Percentiles rank a stretch among this genome's conserved stretches.
Evolutionary conservation across 1,140 invertebrate genomes (phyloP).

Genomic region (Formica selysi): DNA sequence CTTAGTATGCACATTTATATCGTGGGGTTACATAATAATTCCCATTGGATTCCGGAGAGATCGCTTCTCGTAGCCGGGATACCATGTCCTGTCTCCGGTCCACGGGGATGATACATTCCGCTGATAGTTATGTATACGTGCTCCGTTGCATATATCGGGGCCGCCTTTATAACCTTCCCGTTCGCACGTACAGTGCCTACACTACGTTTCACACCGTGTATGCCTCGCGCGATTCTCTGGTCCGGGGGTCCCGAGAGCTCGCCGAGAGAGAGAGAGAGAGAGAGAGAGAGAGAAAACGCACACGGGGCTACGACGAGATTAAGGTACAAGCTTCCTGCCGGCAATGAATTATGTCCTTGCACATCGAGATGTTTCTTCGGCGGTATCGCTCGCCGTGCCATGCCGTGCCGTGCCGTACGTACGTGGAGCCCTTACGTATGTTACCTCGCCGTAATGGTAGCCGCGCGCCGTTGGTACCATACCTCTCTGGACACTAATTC

Average conservation of each 20-base stretch:
- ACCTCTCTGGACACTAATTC: conserved; percentile 76
- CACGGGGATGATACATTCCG: conserved; percentile 76
- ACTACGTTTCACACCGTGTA: conserved; percentile 68
- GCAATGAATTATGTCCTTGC: conserved; percentile 78
- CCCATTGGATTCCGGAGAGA: conserved; percentile 74
- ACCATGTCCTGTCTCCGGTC: conserved; percentile 73
- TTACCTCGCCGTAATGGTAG: conserved; percentile 73
- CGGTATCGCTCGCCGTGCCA: conserved; percentile 69
- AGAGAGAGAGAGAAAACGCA: neutral
- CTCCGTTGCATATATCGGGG: conserved; percentile 66
- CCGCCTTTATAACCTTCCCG: conserved; percentile 68
- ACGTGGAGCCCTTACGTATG: conserved; percentile 71
- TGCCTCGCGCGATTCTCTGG: conserved; percentile 33
- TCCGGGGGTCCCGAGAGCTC: neutral
- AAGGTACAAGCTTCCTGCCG: conserved; percentile 79
- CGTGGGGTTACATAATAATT: conserved; percentile 78
- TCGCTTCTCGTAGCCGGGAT: conserved; percentile 72
- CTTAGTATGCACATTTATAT: conserved; percentile 71
- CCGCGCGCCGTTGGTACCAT: conserved; percentile 68
- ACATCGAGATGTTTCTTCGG: conserved; percentile 76
- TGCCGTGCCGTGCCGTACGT: conserved; percentile 47
- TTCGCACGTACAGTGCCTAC: conserved; percentile 67
- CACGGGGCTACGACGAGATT: conserved; percentile 75
- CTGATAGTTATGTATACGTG: conserved; percentile 74
- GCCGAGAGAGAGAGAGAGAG: neutral